Base-by-base conservation (phyloP, 2,888 invertebrate genomes). In the Andrena fulva region DNA sequence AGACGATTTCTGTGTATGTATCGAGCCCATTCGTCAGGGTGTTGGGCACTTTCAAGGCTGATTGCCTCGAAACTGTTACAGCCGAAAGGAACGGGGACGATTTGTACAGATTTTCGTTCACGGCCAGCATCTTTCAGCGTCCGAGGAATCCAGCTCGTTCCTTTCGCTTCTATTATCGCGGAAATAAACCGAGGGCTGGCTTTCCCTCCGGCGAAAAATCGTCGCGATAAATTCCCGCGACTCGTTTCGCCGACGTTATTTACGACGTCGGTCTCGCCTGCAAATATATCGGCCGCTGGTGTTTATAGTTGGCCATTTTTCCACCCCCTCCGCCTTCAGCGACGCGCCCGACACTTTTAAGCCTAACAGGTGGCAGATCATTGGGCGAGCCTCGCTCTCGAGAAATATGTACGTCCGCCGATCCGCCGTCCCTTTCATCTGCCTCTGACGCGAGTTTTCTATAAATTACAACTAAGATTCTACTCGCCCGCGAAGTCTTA, bases 291-390 rank as follows among this genome's bases (percentile, higher is more conserved):
- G 62, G 70, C 63, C 62, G 35, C 20, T 42, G 71, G 35, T 78
- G 84, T 77, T 84, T 82, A 86, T 78, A 78, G 75, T 70, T 29
- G 62, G 60, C 77, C 76, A 88, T 86, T 88, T 87, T 80, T 82
- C 62, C 62, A 16, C 1, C 48, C 52, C 7, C 60, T 12, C 48
- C 50, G 67, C 24, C 60, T 48, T 62, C 73, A 79, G 80, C 83
- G 80, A 82, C 64, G 50, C 68, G 68, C 60, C 77, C 31, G 77
- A 78, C 86, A 74, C 71, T 86, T 88, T 88, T 82, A 82, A 86
- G 77, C 80, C 84, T 88, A 87, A 87, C 88, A 87, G 83, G 88
- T 87, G 83, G 80, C 72, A 87, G 80, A 87, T 87, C 75, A 83
- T 87, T 80, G 66, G 72, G 24, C 54, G 70, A 24, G 12, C 56